phyloP scores from a whole-genome alignment of 2,113 vertebrate genomes.

The Sula dactylatra region DNA sequence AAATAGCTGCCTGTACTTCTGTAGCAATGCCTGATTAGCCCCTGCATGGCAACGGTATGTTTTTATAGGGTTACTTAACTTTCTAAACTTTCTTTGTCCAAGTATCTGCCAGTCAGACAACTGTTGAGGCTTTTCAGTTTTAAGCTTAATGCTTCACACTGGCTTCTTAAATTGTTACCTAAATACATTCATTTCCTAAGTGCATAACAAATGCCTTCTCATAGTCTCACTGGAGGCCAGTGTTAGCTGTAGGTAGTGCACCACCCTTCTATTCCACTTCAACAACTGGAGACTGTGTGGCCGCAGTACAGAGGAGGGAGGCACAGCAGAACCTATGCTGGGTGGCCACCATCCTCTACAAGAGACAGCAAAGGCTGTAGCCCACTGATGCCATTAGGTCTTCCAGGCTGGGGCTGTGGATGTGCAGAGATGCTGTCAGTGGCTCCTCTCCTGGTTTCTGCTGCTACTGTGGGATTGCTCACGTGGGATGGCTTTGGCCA shows the following conservation, averaged over 20 bases:
- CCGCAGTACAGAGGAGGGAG: rapidly evolving
- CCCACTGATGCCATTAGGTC: background rate
- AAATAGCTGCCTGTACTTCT: background rate
- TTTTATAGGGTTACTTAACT: background rate
- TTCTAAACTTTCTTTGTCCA: background rate
- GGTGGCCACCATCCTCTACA: background rate
- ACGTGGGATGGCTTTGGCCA: background rate
- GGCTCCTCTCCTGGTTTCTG: background rate
- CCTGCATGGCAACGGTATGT: background rate
- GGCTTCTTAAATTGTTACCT: background rate
- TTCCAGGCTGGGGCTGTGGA: background rate
- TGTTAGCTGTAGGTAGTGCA: background rate
- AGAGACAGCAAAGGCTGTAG: background rate
- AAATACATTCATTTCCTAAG: background rate
- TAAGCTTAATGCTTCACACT: background rate
- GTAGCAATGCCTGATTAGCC: background rate
- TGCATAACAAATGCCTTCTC: background rate
- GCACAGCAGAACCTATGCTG: background rate
- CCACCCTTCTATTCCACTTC: background rate
- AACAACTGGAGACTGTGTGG: background rate
- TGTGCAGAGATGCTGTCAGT: background rate
- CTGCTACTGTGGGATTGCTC: background rate
- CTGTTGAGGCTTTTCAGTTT: background rate
- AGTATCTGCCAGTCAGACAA: background rate
- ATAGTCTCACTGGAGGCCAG: background rate